These are phyloP conservation scores for Peromyscus leucopus DNA, from an alignment of 2,113 vertebrate genomes.

Conservation along the genomic window DNA sequence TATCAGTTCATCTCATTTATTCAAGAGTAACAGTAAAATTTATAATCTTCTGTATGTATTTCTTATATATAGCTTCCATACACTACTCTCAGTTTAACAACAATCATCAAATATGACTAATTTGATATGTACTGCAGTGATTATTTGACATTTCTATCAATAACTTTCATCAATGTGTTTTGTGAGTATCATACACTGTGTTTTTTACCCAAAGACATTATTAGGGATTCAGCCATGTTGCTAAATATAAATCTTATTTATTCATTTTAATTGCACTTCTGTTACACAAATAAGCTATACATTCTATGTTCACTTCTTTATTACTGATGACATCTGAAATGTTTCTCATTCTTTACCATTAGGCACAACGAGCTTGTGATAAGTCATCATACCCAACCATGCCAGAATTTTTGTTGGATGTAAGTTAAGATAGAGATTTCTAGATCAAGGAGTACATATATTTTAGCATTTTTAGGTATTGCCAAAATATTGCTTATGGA, in stretches of 20 bases:
- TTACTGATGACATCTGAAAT: not conserved
- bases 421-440: not conserved
- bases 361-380: not conserved
- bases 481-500: not conserved
- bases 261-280: not conserved
- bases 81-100: not conserved
- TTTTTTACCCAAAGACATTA: not conserved
- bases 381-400: not conserved
- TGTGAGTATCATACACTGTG: not conserved
- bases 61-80: not conserved
- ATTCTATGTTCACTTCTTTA: not conserved
- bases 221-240: not conserved
- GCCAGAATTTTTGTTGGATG: conserved; percentile 1
- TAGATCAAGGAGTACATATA: not conserved
- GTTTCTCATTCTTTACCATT: conserved; percentile 5
- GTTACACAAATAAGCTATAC: not conserved
- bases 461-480: not conserved
- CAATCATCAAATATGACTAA: not conserved
- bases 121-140: not conserved
- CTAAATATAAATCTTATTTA: conserved; percentile 21
- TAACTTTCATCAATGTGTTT: not conserved
- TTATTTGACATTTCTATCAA: not conserved
- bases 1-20: not conserved
- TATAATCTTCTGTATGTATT: not conserved
- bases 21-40: not conserved